phyloP scores from a whole-genome alignment of 2,888 invertebrate genomes.

The Pantelozetes paolii region DNA sequence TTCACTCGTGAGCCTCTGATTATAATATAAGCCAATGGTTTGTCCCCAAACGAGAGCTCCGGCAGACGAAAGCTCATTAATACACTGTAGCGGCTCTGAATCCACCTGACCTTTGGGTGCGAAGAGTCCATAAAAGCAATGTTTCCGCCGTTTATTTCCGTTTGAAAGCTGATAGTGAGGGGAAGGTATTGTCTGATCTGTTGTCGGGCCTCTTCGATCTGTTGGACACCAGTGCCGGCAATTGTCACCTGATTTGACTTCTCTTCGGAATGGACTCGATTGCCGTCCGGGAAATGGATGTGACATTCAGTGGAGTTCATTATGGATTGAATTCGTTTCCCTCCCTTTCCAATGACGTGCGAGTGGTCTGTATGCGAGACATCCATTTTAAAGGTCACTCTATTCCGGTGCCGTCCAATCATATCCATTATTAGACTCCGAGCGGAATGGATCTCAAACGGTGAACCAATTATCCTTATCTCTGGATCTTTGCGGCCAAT shows the following conservation, averaged over 20 bases:
- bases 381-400: constrained; percentile 94
- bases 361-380: constrained; percentile 98
- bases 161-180: constrained; percentile 63
- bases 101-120: constrained; percentile 12
- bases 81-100: constrained; percentile 20
- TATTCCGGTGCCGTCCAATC: constrained; percentile 33
- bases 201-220: constrained; percentile 74
- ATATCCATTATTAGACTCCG: constrained; percentile 20
- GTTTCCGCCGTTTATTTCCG: background rate
- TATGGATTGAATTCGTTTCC: constrained; percentile 61
- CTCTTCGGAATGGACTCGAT: constrained; percentile 82
- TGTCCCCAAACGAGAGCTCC: background rate
- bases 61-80: background rate
- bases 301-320: constrained; percentile 96
- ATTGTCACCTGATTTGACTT: constrained; percentile 69
- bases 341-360: constrained; percentile 90
- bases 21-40: constrained; percentile 43
- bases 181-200: constrained; percentile 84
- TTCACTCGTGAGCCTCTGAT: constrained; percentile 45
- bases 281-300: constrained; percentile 98
- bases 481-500: background rate
- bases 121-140: constrained; percentile 21
- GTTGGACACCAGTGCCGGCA: constrained; percentile 83
- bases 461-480: background rate
- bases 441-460: background rate